phyloP scores from a whole-genome alignment of 2,888 invertebrate species.

The Yponomeuta evonymella region DNA sequence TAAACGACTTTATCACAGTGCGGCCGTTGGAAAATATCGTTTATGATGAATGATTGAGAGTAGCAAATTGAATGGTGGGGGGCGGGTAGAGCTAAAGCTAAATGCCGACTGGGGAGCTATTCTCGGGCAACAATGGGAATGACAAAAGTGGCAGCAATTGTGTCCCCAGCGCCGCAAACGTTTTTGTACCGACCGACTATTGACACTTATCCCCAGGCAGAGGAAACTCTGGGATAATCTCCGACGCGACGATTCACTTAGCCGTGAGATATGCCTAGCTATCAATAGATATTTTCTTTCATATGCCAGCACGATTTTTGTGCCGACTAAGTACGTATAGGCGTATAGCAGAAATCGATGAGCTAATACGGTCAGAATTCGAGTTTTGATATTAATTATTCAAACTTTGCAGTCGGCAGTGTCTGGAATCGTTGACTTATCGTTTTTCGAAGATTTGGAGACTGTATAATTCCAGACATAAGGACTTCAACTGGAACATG shows the following conservation, averaged over 20 bases:
- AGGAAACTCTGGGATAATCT: not conserved
- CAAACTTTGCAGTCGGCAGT: not conserved
- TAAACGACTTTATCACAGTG: not conserved
- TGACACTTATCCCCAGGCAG: not conserved
- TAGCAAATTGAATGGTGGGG: not conserved
- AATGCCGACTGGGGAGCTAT: not conserved
- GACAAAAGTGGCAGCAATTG: not conserved
- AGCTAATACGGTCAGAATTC: not conserved
- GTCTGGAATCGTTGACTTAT: not conserved
- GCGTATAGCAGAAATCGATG: not conserved
- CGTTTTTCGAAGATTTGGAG: not conserved
- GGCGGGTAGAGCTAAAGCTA: not conserved
- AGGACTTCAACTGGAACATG: no score
- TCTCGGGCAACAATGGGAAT: not conserved
- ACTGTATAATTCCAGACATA: not conserved
- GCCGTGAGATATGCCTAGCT: not conserved
- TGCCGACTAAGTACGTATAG: not conserved
- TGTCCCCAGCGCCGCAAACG: not conserved
- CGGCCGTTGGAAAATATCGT: not conserved
- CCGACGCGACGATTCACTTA: not conserved
- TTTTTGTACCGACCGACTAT: not conserved
- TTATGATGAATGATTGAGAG: not conserved
- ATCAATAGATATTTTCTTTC: slow-evolving; percentile 2
- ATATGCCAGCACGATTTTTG: not conserved
- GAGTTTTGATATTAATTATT: not conserved